Evolutionary conservation across 1,140 invertebrate species (phyloP).

Genomic region (Sinella curviseta): DNA sequence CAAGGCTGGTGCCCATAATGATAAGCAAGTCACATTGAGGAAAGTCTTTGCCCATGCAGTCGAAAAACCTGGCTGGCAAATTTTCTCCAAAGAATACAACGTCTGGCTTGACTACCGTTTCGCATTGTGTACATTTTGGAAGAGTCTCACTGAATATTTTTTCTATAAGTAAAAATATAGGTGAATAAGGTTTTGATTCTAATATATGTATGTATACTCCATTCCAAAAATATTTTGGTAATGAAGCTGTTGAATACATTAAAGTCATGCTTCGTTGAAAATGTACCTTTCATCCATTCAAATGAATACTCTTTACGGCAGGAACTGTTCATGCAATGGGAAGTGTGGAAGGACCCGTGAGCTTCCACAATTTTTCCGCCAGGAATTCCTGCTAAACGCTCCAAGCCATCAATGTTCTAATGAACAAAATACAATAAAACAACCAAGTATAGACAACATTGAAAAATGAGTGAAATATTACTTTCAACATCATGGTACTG

Average conservation of each 20-base stretch:
- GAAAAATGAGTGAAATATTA: too few relatives aligned
- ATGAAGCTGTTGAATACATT: not conserved
- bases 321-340: conserved; percentile 70
- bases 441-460: too few relatives aligned
- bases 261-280: not conserved
- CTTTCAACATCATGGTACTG: not conserved
- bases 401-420: conserved; percentile 92
- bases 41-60: conserved; percentile 71
- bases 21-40: conserved; percentile 85
- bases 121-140: conserved; percentile 72
- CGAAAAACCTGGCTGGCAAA: conserved; percentile 75
- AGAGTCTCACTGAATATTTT: conserved; percentile 71
- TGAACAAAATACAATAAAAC: conserved; percentile 30
- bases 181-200: not conserved
- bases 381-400: conserved; percentile 81
- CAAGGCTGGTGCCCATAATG: conserved; percentile 91
- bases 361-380: conserved; percentile 86
- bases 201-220: too few relatives aligned
- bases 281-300: conserved; percentile 76
- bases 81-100: conserved; percentile 93
- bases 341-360: conserved; percentile 87
- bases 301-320: conserved; percentile 74
- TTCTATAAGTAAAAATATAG: conserved; percentile 59
- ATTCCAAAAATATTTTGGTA: not conserved
- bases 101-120: conserved; percentile 84